These are phyloP conservation scores for Perca schrenkii DNA, from an alignment of 2,113 vertebrate genomes.

Conservation along the genomic window DNA sequence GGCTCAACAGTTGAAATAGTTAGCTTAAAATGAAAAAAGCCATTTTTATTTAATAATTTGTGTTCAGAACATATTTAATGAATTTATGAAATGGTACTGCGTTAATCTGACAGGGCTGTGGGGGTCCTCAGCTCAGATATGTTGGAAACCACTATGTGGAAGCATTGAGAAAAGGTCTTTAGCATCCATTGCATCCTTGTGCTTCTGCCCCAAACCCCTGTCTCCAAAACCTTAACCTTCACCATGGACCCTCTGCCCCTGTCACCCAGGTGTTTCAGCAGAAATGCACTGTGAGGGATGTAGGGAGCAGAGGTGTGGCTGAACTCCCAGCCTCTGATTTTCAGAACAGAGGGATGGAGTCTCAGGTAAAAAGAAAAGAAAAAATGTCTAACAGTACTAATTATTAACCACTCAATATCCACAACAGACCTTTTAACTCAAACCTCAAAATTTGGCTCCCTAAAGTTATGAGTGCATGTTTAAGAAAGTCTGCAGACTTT, in stretches of 20 bases:
- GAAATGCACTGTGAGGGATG: constrained; percentile 18
- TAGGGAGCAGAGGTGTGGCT: neutral
- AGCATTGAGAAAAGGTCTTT: neutral
- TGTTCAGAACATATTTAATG: too few species aligned
- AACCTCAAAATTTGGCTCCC: neutral
- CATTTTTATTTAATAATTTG: too few species aligned
- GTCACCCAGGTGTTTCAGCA: constrained; percentile 31
- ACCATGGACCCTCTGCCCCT: neutral
- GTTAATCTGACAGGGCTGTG: too few species aligned
- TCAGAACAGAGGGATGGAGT: neutral
- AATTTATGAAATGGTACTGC: too few species aligned
- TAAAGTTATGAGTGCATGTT: too few species aligned
- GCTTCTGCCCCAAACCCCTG: neutral
- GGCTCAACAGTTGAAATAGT: too few species aligned
- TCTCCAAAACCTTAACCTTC: neutral
- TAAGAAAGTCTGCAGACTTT: neutral
- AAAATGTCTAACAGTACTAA: neutral
- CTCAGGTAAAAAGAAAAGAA: constrained; percentile 16
- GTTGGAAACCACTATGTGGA: neutral
- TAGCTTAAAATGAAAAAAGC: too few species aligned
- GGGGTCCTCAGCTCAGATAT: too few species aligned
- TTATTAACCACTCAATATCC: neutral
- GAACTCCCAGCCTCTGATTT: constrained; percentile 15
- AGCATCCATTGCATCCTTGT: neutral
- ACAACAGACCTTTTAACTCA: neutral